Percentiles rank a stretch among this genome's conserved stretches.
Conservation (phyloP, 2,797 vertebrate species). For the Silurus lanzhouensis region DNA sequence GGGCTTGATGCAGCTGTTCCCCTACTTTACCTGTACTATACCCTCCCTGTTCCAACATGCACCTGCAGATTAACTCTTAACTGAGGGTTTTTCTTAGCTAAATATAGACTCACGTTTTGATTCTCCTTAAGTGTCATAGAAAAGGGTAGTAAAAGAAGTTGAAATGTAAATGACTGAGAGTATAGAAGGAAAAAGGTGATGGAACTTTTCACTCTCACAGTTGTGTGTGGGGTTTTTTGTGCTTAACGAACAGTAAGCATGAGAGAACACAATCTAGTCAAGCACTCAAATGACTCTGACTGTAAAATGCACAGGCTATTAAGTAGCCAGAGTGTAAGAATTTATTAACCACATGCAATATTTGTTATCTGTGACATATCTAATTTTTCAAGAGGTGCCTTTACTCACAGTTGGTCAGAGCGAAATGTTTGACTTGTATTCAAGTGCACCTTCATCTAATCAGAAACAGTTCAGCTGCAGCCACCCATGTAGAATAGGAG, state of each 20-base stretch:
- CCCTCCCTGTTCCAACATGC: constrained; percentile 13
- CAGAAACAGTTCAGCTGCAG: constrained; percentile 5
- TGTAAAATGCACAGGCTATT: constrained; percentile 11
- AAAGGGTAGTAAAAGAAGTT: constrained; percentile 22
- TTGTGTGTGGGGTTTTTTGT: constrained; percentile 18
- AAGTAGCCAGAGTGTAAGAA: constrained; percentile 6
- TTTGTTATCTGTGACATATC: constrained; percentile 17
- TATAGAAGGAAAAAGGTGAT: constrained; percentile 17
- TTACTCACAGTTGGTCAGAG: constrained; percentile 2
- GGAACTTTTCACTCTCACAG: constrained; percentile 31
- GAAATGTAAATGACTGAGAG: constrained; percentile 39
- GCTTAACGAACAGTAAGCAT: constrained; percentile 21
- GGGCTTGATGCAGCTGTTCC: constrained; percentile 31
- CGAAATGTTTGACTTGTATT: constrained; percentile 1
- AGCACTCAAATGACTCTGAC: background rate
- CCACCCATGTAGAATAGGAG: background rate
- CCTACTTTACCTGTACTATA: constrained; percentile 31
- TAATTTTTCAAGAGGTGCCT: constrained; percentile 6
- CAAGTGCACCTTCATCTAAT: constrained; percentile 1
- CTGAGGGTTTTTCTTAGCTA: constrained; percentile 33
- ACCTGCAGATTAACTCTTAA: constrained; percentile 32
- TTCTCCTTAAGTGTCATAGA: constrained; percentile 23
- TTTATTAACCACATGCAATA: constrained; percentile 1
- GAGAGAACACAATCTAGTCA: constrained; percentile 15
- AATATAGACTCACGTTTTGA: constrained; percentile 43